Conservation (phyloP, 2,888 invertebrate genomes). For the Amitus sp. region DNA sequence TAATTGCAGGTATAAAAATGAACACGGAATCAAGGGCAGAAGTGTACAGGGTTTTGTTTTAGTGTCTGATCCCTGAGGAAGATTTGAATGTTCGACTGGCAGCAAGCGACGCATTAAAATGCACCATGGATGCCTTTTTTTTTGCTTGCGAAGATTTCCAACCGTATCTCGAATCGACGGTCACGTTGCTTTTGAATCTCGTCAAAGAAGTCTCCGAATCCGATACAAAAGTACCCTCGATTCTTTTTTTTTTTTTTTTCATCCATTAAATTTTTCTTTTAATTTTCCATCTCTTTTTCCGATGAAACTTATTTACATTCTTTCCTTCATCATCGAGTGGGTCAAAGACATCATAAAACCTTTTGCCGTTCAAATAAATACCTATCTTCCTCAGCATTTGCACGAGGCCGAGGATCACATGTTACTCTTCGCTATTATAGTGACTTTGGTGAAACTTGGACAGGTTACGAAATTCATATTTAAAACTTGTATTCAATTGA, state of each 20-base stretch:
- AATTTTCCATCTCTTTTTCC: conserved; percentile 55
- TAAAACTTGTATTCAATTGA: conserved; percentile 4
- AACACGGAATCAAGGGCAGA: conserved; percentile 81
- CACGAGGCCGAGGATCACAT: conserved; percentile 87
- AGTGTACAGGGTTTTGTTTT: conserved; percentile 81
- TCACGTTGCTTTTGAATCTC: conserved; percentile 82
- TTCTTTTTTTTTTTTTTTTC: not conserved
- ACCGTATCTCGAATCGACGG: conserved; percentile 82
- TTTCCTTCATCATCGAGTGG: conserved; percentile 89
- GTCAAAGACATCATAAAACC: conserved; percentile 81
- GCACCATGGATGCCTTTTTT: conserved; percentile 91
- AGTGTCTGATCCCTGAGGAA: conserved; percentile 78
- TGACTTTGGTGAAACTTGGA: conserved; percentile 86
- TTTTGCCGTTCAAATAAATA: conserved; percentile 76
- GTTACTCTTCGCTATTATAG: conserved; percentile 90
- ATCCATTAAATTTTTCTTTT: not conserved
- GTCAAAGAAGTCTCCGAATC: conserved; percentile 90
- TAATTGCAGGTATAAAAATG: conserved; percentile 68
- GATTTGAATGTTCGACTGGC: conserved; percentile 91
- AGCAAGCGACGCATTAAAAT: conserved; percentile 84
- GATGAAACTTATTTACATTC: conserved; percentile 91
- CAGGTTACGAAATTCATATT: conserved; percentile 68
- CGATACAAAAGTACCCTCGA: conserved; percentile 81
- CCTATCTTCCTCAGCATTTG: conserved; percentile 90
- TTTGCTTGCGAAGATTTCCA: conserved; percentile 88